Evolutionary conservation across 92 coral and sea anemone species (phyloP).

Genomic region (Zoanthus sociatus): DNA sequence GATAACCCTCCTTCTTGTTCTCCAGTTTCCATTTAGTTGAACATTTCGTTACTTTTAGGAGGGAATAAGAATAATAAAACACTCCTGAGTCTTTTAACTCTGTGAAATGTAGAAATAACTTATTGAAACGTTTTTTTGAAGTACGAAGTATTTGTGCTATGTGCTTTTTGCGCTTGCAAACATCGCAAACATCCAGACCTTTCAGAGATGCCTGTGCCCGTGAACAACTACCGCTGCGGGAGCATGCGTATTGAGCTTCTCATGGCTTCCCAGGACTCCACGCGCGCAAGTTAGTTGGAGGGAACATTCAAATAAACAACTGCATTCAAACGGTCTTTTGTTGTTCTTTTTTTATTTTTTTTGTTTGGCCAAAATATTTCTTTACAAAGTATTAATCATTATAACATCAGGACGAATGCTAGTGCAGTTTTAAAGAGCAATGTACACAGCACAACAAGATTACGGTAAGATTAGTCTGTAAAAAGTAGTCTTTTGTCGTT

Average conservation of each 20-base stretch:
- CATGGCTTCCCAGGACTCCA: conserved; percentile 45
- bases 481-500: background rate
- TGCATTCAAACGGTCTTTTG: conserved; percentile 21
- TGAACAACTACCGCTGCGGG: conserved; percentile 17
- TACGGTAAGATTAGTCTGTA: background rate
- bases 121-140: background rate
- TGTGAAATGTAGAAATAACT: background rate
- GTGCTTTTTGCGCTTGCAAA: no score
- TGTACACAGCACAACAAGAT: background rate
- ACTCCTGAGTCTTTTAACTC: background rate
- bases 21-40: conserved; percentile 19
- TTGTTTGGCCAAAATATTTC: background rate
- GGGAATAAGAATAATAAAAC: background rate
- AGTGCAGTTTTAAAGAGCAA: background rate
- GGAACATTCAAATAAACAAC: conserved; percentile 66
- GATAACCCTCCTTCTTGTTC: conserved; percentile 67
- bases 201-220: conserved; percentile 65
- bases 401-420: background rate
- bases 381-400: background rate
- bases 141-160: background rate
- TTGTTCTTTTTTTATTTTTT: background rate
- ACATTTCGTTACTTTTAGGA: background rate
- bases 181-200: conserved; percentile 33
- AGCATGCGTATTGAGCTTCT: conserved; percentile 47
- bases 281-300: conserved; percentile 61